Percentiles rank a stretch among this genome's conserved stretches.
These are phyloP conservation scores for Stomatorhinus walkeri DNA, from an alignment of 2,797 vertebrate species.

Conservation along the genomic window DNA sequence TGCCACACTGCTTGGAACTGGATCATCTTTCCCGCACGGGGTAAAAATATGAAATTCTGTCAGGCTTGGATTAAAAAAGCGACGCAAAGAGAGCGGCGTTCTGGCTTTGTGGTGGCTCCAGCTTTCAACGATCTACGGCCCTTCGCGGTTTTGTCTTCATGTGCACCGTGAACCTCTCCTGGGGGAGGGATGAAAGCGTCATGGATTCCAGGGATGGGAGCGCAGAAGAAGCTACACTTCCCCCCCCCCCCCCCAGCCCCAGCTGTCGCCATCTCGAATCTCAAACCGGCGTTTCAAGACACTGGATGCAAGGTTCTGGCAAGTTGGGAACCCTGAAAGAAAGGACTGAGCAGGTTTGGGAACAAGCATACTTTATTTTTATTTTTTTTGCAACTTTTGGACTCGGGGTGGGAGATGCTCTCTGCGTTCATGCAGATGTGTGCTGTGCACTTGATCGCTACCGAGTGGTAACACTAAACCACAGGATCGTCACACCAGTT, in stretches of 20 bases:
- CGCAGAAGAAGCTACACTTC: background rate
- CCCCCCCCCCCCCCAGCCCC: background rate
- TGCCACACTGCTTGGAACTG: background rate
- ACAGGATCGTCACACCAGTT: background rate
- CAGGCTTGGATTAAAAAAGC: constrained; percentile 20
- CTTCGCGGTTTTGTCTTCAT: constrained; percentile 5
- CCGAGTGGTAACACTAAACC: background rate
- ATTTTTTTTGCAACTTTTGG: constrained; percentile 7
- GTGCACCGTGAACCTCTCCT: constrained; percentile 13
- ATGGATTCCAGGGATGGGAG: background rate
- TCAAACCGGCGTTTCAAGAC: constrained; percentile 1
- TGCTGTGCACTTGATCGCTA: constrained; percentile 1
- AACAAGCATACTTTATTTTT: background rate
- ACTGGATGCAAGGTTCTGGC: background rate
- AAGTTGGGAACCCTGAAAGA: background rate
- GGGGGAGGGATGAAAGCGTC: constrained; percentile 16
- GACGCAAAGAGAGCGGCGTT: background rate
- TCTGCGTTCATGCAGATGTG: constrained; percentile 38
- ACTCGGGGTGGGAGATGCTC: constrained; percentile 29
- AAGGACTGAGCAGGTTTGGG: background rate
- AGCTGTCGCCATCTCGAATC: background rate
- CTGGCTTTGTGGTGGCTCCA: constrained; percentile 12
- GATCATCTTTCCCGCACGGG: background rate
- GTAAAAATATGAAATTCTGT: constrained; percentile 26
- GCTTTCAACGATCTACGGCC: background rate